Percentiles rank a stretch among this genome's conserved stretches.
These are phyloP conservation scores for Flabesymbios commensalis DNA, from an alignment of 2,888 invertebrate species.

Conservation along the genomic window DNA sequence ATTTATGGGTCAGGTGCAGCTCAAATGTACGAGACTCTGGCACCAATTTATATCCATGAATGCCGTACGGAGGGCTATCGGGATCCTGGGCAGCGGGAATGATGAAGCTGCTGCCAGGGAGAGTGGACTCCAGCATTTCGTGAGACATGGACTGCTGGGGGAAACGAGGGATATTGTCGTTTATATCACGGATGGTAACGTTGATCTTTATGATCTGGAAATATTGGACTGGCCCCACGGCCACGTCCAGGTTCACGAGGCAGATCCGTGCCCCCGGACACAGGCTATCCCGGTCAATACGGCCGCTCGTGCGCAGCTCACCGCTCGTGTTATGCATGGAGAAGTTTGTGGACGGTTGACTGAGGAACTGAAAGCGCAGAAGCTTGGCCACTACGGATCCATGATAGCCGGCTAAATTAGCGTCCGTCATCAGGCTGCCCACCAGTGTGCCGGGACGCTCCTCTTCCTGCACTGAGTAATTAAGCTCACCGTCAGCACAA, in stretches of 20 bases:
- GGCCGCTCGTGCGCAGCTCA: constrained; percentile 1
- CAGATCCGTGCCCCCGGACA: constrained; percentile 1
- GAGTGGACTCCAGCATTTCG: constrained; percentile 31
- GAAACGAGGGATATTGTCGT: constrained; percentile 32
- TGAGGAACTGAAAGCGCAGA: neutral
- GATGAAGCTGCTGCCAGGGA: constrained; percentile 24
- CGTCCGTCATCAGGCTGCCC: no score
- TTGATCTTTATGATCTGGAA: constrained; percentile 26
- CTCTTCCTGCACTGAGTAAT: no score
- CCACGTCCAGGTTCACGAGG: constrained; percentile 23
- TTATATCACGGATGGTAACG: constrained; percentile 27
- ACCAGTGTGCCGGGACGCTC: no score
- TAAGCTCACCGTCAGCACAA: no score
- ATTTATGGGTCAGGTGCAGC: constrained; percentile 9
- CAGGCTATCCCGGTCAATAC: constrained; percentile 13
- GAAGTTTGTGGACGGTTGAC: neutral
- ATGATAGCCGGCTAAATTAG: no score
- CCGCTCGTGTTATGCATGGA: neutral
- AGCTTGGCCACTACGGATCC: no score
- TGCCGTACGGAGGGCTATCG: constrained; percentile 27
- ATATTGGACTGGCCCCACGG: constrained; percentile 20
- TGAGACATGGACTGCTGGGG: constrained; percentile 12
- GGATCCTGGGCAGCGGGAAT: constrained; percentile 31
- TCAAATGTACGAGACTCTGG: constrained; percentile 1
- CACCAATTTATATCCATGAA: constrained; percentile 24